phyloP scores from a whole-genome alignment of 2,797 vertebrate species.

The Calcarius lapponicus region DNA sequence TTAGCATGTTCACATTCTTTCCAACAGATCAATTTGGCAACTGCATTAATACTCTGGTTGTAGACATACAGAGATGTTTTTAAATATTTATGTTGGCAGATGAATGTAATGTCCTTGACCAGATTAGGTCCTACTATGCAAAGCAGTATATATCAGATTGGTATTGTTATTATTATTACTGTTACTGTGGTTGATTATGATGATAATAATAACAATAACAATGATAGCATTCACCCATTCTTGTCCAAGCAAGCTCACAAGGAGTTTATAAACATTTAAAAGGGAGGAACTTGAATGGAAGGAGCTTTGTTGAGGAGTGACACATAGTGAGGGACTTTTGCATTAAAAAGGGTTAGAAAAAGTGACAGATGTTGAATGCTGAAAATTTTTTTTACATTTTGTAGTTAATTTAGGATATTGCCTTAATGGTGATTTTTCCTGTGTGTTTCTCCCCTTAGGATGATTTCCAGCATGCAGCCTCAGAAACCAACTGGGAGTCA shows the following conservation, averaged over 20 bases:
- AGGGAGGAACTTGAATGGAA: neutral
- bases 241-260: neutral
- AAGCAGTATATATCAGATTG: neutral
- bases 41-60: neutral
- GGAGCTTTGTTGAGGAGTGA: neutral
- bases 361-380: neutral
- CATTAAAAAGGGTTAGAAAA: neutral
- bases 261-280: neutral
- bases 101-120: neutral
- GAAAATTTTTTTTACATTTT: neutral
- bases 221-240: neutral
- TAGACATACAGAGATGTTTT: neutral
- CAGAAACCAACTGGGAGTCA: constrained; percentile 89
- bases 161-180: neutral
- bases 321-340: neutral
- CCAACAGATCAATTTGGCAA: neutral
- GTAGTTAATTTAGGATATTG: neutral
- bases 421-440: constrained; percentile 22
- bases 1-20: neutral
- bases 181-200: neutral
- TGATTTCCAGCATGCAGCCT: constrained; percentile 81
- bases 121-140: neutral
- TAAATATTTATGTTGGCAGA: neutral
- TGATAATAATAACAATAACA: neutral
- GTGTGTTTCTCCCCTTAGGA: constrained; percentile 75